phyloP scores from a whole-genome alignment of 2,113 vertebrate species.

The Tupaia tana region DNA sequence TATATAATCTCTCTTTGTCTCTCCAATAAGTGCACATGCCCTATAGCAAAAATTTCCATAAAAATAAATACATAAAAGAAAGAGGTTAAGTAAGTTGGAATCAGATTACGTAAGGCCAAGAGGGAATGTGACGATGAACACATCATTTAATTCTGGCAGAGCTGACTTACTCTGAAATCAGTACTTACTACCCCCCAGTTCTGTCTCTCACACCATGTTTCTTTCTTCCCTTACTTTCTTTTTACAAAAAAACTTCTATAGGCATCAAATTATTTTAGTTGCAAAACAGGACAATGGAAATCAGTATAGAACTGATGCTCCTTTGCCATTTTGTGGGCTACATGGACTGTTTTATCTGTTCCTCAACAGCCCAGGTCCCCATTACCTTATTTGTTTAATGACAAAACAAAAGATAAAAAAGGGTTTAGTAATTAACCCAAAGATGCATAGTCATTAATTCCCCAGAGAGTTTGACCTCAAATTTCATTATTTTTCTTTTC shows the following conservation, averaged over 20 bases:
- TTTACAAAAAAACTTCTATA: neutral
- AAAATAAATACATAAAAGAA: no score
- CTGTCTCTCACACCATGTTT: neutral
- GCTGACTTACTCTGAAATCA: neutral
- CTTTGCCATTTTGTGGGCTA: neutral
- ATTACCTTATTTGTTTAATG: neutral
- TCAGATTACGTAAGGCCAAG: rapidly evolving
- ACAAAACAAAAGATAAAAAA: neutral
- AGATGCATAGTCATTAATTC: neutral
- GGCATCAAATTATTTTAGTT: neutral
- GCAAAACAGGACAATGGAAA: neutral
- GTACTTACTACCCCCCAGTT: neutral
- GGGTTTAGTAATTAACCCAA: neutral
- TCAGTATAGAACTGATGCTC: neutral
- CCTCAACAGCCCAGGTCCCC: neutral
- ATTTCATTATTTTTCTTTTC: neutral
- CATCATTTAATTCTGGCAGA: neutral
- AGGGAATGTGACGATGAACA: neutral
- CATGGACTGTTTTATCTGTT: neutral
- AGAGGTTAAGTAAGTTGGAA: neutral
- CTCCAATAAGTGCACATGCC: no score
- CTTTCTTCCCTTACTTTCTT: neutral
- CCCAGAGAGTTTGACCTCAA: neutral
- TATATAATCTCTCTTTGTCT: no score
- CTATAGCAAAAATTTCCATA: no score